These are phyloP conservation scores for Paraplagusia blochii DNA, from an alignment of 2,113 vertebrate genomes.

Conservation along the genomic window DNA sequence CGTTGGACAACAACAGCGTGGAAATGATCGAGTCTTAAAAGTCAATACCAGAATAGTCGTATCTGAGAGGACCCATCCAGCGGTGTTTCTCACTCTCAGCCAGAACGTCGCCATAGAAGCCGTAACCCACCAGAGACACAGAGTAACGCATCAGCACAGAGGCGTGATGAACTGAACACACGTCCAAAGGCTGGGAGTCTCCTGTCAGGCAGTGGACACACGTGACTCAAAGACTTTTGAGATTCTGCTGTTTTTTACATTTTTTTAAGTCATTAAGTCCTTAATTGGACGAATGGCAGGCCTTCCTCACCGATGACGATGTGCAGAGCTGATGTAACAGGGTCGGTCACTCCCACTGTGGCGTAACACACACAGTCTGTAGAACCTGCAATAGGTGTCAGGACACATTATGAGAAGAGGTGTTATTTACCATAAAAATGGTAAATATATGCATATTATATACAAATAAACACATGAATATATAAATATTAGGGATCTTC, in stretches of 20 bases:
- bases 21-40: not conserved
- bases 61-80: constrained; percentile 82
- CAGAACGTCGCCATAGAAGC: constrained; percentile 83
- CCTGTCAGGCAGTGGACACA: constrained; percentile 60
- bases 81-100: constrained; percentile 79
- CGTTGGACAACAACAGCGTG: not conserved
- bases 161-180: constrained; percentile 77
- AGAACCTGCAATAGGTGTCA: constrained; percentile 66
- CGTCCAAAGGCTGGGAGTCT: constrained; percentile 84
- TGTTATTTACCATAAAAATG: no score
- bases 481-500: no score
- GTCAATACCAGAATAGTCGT: constrained; percentile 77
- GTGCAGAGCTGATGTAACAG: constrained; percentile 79
- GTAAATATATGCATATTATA: not conserved
- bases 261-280: not conserved
- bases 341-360: constrained; percentile 79
- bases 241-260: not conserved
- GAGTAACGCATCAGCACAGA: constrained; percentile 72
- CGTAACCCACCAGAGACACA: constrained; percentile 81
- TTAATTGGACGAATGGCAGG: not conserved
- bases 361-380: constrained; percentile 82
- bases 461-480: no score
- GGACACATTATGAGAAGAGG: no score
- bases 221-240: not conserved
- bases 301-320: constrained; percentile 75